Evolutionary conservation across 2,797 vertebrate species (phyloP), one percentile per base, ranked within the genome.

Genomic region (Eupleurogrammus muticus): DNA sequence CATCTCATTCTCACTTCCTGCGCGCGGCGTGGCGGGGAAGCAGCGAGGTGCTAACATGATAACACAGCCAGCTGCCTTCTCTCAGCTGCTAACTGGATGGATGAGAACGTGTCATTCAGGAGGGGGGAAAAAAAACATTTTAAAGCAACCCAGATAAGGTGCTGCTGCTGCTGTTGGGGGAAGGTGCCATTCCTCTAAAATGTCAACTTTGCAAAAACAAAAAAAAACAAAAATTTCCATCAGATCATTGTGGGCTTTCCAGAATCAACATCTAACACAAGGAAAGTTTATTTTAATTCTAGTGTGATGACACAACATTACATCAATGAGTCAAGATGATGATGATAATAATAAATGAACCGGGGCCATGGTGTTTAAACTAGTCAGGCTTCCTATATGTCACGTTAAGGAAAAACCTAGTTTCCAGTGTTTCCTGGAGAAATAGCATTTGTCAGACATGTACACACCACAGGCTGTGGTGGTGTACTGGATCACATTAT

Each of bases 1-100:
- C 14, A 49, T 76, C 76, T 90, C 75, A 81, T 86, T 89, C 73
- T 73, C 83, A 75, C 85, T 76, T 73, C 53, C 67, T 53, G 72
- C 56, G 52, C 65, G 73, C 47, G 34, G 50, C 53, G 0, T 60
- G 59, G 58, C 28, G 13, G 82, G 70, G 63, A 74, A 78, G 55
- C 11, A 13, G 75, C n/a, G 58, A 68, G 80, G 73, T 83, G 77
- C 72, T 67, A 79, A 72, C 53, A 28, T 83, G 77, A 74, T 67
- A 79, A 72, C 53, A 28, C 54, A 38, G 21, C 56, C 79, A 79
- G 84, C 81, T 80, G 82, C 73, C 73, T 75, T 60, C 34, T 70
- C 64, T 55, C 61, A 16, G 10, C 46, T 68, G 69, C 62, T 1
- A 35, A 66, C 66, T 67, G 65, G 70, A 19, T 61, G 54, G 2